Base-by-base conservation (phyloP, 2,113 vertebrate genomes). In the Excalfactoria chinensis region DNA sequence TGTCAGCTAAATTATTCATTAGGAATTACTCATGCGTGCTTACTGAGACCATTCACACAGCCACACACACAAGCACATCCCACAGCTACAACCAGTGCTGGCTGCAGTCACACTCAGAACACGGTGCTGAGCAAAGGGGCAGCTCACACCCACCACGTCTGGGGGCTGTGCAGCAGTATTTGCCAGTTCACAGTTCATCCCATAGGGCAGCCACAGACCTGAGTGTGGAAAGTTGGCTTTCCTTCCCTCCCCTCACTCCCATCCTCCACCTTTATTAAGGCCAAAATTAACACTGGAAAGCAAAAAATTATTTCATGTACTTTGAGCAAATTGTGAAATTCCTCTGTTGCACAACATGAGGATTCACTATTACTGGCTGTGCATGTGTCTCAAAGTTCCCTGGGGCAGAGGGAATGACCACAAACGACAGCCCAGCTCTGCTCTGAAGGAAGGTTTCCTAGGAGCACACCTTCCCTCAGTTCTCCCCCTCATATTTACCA, bases 341-440 rank as follows among this genome's bases (percentile, higher is more conserved):
- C 76, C 43, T 12, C 6, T 3, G 21, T 97, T 97, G 92, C 96
- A 72, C 94, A 93, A 96, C 5, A 35, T 34, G 49, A 59, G 60
- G 76, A 8, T 35, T 63, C 88, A 74, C 87, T 75, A 19, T 75
- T 21, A 2, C 59, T 37, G 41, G 1, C 71, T 53, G 91, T 18
- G 71, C 41, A 34, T 92, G 68, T 93, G 94, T 86, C 94, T 95
- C 94, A 97, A 93, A 96, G 95, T 91, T 96, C 93, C 95, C 88
- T 0, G 7, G 95, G 89, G 85, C 79, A 95, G 83, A 94, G 85
- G 66, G 51, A 93, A 95, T 86, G 67, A 84, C 83, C 44, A 64
- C 62, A 85, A 87, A 28, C 19, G 73, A 35, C 28, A 23, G 28
- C 1, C 19, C 72, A 44, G 16, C 4, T 0, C 28, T 0, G 3